Percentiles rank a stretch among this genome's conserved stretches.
Conservation (phyloP, 2,888 invertebrate species). For the Cyclophora albipunctata region DNA sequence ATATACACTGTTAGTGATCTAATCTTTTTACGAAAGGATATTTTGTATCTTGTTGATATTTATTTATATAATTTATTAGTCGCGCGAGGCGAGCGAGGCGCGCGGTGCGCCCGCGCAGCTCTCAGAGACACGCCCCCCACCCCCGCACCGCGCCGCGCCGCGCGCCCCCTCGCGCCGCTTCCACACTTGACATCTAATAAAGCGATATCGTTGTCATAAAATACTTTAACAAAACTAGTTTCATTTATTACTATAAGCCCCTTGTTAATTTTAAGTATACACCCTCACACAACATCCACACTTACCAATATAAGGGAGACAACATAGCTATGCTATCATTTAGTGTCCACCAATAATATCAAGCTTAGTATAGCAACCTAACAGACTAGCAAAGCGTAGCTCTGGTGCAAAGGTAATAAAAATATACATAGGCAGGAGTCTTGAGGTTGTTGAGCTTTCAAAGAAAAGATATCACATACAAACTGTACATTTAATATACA, state of each 20-base stretch:
- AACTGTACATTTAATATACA: no score
- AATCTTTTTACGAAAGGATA: slow-evolving; percentile 73
- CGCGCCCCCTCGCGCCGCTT: slow-evolving; percentile 34
- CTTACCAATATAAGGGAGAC: no score
- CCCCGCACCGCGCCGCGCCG: slow-evolving; percentile 50
- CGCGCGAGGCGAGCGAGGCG: slow-evolving; percentile 35
- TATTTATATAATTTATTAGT: slow-evolving; percentile 73
- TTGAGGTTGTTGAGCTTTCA: no score
- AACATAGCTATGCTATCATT: no score
- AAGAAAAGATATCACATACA: no score
- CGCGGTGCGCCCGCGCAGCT: slow-evolving; percentile 35
- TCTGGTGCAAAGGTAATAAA: no score
- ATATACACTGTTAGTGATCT: slow-evolving; percentile 67
- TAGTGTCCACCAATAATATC: no score
- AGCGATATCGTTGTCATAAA: slow-evolving; percentile 80
- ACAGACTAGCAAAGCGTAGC: no score
- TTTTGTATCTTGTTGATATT: slow-evolving; percentile 76
- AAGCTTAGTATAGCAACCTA: no score
- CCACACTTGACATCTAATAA: slow-evolving; percentile 74
- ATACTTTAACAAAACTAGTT: slow-evolving; percentile 42
- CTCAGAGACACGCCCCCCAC: slow-evolving; percentile 65
- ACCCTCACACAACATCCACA: no score
- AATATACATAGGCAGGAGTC: no score
- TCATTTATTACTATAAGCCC: slow-evolving; percentile 23
- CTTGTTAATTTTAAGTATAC: no score